Evolutionary conservation across 2,113 vertebrate genomes (phyloP).

Genomic region (Cottus gobio): DNA sequence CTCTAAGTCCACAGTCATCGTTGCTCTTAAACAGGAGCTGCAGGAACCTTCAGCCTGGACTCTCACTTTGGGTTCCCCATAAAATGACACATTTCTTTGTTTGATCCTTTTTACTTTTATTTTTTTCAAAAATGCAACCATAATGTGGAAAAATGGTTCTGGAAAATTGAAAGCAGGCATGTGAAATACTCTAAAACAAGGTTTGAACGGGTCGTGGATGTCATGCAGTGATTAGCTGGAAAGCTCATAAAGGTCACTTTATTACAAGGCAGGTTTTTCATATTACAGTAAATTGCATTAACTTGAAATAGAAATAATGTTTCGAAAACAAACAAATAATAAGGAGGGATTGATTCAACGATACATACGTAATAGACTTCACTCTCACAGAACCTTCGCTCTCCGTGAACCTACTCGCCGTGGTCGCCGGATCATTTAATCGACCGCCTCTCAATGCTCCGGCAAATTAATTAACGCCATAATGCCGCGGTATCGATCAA

Average conservation of each 20-base stretch:
- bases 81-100: conserved; percentile 26
- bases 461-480: conserved; percentile 48
- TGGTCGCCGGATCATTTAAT: conserved; percentile 49
- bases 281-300: background rate
- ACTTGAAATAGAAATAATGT: conserved; percentile 15
- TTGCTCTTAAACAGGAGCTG: conserved; percentile 5
- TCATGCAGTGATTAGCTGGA: conserved; percentile 60
- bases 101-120: conserved; percentile 7
- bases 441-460: conserved; percentile 52
- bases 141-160: conserved; percentile 42
- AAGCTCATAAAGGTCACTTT: conserved; percentile 39
- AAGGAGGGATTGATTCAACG: background rate
- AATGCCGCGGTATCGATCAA: conserved; percentile 65
- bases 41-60: conserved; percentile 3
- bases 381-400: conserved; percentile 18
- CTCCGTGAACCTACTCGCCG: conserved; percentile 12
- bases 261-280: conserved; percentile 27
- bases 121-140: conserved; percentile 20
- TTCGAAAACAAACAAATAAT: conserved; percentile 24
- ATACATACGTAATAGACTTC: conserved; percentile 21
- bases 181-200: conserved; percentile 39
- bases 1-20: background rate
- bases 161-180: conserved; percentile 54
- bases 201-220: conserved; percentile 32
- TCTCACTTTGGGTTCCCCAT: conserved; percentile 11